Percentiles rank a stretch among this genome's conserved stretches.
These are phyloP conservation scores for Phrixothrix hirtus DNA, from an alignment of 2,888 invertebrate species.

Conservation along the genomic window DNA sequence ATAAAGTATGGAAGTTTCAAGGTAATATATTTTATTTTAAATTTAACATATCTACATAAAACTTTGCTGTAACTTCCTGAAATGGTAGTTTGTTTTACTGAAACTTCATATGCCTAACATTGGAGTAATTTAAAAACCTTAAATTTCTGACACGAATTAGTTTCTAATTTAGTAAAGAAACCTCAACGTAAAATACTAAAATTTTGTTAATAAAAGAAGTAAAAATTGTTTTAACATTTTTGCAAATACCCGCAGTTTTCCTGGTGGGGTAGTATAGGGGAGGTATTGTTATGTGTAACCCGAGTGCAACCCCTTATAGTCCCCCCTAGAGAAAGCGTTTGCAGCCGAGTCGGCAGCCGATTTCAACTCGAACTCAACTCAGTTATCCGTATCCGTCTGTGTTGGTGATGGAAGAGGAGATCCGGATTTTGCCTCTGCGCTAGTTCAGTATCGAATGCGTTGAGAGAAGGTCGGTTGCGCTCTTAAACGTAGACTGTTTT, in stretches of 20 bases:
- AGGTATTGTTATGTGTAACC: slow-evolving; percentile 46
- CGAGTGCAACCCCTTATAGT: slow-evolving; percentile 46
- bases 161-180: too few relatives aligned
- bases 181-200: too few relatives aligned
- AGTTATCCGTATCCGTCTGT: slow-evolving; percentile 35
- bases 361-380: slow-evolving; percentile 41
- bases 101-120: too few relatives aligned
- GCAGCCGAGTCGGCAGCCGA: slow-evolving; percentile 43
- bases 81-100: too few relatives aligned
- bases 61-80: too few relatives aligned
- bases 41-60: too few relatives aligned
- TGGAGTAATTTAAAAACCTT: too few relatives aligned
- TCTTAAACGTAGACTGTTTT: slow-evolving; percentile 11
- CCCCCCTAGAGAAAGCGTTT: slow-evolving; percentile 40
- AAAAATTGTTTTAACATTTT: too few relatives aligned
- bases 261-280: slow-evolving; percentile 37
- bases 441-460: slow-evolving; percentile 44
- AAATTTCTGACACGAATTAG: too few relatives aligned
- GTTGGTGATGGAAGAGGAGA: slow-evolving; percentile 31
- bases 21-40: too few relatives aligned
- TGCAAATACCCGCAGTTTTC: slow-evolving; percentile 24
- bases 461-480: slow-evolving; percentile 21
- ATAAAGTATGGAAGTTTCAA: too few relatives aligned
- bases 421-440: slow-evolving; percentile 34
- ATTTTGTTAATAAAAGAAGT: too few relatives aligned